Evolutionary conservation across 2,797 vertebrate species (phyloP).

Genomic region (Hydrophis major): DNA sequence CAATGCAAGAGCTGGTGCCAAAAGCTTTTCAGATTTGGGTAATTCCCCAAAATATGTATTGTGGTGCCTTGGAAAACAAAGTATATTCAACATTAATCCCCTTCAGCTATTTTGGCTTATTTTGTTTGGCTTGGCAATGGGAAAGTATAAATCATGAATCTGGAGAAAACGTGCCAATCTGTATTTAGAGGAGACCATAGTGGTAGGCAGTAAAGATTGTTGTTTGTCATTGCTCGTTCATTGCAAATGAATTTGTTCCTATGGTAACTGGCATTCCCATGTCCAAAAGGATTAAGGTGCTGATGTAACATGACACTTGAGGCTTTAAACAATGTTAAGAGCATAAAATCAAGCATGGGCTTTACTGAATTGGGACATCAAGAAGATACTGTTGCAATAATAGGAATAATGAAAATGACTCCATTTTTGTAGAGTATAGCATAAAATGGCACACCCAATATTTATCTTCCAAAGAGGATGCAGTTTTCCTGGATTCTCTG

Average conservation of each 20-base stretch:
- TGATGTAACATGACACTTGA: slow-evolving; percentile 9
- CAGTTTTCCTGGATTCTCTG: not conserved
- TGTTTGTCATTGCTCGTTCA: slow-evolving; percentile 24
- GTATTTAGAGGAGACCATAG: slow-evolving; percentile 24
- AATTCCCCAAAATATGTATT: slow-evolving; percentile 18
- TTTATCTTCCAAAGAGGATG: not conserved
- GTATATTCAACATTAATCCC: slow-evolving; percentile 6
- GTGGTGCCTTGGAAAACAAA: slow-evolving; percentile 21
- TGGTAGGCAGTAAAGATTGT: slow-evolving; percentile 2
- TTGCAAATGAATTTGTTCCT: slow-evolving; percentile 31
- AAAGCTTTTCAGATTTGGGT: slow-evolving; percentile 6
- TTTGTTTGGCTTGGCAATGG: slow-evolving; percentile 21
- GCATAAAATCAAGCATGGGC: slow-evolving; percentile 2
- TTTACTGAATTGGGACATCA: not conserved
- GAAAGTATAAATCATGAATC: slow-evolving; percentile 23
- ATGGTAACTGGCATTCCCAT: not conserved
- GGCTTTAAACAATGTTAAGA: not conserved
- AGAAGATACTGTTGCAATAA: slow-evolving; percentile 1
- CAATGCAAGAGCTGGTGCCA: slow-evolving; percentile 6
- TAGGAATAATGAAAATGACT: not conserved
- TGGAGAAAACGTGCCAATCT: slow-evolving; percentile 25
- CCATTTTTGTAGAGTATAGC: not conserved
- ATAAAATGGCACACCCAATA: not conserved
- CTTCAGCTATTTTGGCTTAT: slow-evolving; percentile 9
- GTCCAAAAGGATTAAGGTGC: slow-evolving; percentile 8